A percentile compares a stretch with the other conserved stretches of the same genome.
Conservation (phyloP, 64 coral and sea anemone genomes). For the Orbicella faveolata region DNA sequence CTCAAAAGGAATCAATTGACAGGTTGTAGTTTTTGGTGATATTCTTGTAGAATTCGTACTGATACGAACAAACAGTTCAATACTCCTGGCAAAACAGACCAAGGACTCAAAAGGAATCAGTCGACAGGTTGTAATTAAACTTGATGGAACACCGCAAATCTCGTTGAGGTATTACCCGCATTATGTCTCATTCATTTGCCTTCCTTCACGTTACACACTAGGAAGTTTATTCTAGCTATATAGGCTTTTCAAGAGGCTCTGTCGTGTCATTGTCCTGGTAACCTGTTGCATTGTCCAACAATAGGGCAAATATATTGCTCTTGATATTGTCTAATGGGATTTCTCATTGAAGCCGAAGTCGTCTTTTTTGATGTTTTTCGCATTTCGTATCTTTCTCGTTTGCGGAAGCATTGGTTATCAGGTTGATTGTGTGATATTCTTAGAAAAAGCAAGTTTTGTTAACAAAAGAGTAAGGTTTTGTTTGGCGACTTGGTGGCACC, state of each 20-base stretch:
- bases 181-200: background rate
- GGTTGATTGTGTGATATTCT: too few species aligned
- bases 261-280: background rate
- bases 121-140: background rate
- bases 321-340: background rate
- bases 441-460: background rate
- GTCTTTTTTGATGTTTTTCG: background rate
- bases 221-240: background rate
- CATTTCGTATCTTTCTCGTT: background rate
- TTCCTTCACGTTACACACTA: background rate
- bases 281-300: slow-evolving; percentile 30
- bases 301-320: background rate
- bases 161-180: background rate
- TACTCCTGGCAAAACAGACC: background rate
- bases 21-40: too few species aligned
- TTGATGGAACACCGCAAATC: slow-evolving; percentile 26
- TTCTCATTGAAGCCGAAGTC: background rate
- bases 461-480: background rate
- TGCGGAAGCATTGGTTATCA: background rate
- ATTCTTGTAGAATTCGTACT: too few species aligned
- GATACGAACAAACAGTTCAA: too few species aligned
- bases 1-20: too few species aligned
- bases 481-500: background rate
- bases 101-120: background rate
- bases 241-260: background rate